These are phyloP conservation scores for Mechanitis messenoides DNA, from an alignment of 2,888 invertebrate species.

Conservation along the genomic window DNA sequence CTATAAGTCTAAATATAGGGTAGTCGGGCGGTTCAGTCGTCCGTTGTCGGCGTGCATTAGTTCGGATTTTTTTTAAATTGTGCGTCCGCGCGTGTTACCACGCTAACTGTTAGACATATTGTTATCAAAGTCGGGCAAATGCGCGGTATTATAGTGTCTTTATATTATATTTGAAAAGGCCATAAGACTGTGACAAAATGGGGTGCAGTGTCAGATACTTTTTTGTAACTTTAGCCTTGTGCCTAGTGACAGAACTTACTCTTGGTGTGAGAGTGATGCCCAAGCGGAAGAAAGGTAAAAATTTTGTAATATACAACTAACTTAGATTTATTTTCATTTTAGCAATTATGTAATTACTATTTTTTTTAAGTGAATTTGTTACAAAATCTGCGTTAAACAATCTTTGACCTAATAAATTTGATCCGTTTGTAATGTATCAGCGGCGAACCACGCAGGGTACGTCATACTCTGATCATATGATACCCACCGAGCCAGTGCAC, in stretches of 20 bases:
- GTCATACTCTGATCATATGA: constrained; percentile 19
- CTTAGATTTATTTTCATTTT: neutral
- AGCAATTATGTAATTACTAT: too few relatives aligned
- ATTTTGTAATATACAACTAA: neutral
- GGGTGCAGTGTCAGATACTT: constrained; percentile 73
- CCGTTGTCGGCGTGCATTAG: constrained; percentile 45
- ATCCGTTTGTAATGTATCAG: constrained; percentile 17
- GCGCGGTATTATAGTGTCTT: constrained; percentile 54
- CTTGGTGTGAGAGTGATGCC: constrained; percentile 75
- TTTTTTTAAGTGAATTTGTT: constrained; percentile 1
- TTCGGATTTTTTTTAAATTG: constrained; percentile 29
- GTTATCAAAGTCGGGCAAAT: constrained; percentile 46
- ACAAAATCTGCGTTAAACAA: constrained; percentile 20
- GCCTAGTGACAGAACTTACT: constrained; percentile 69
- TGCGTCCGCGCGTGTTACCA: constrained; percentile 44
- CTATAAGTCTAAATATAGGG: constrained; percentile 80
- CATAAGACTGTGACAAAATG: constrained; percentile 60
- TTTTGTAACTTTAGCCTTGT: constrained; percentile 71
- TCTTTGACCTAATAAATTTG: constrained; percentile 27
- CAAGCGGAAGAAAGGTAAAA: constrained; percentile 76
- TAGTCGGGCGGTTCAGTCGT: constrained; percentile 73
- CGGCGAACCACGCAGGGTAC: constrained; percentile 18
- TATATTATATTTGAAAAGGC: constrained; percentile 38
- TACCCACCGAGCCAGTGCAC: constrained; percentile 13
- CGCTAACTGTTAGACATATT: constrained; percentile 43